These are phyloP conservation scores for Macropus fuliginosus DNA, from an alignment of 2,797 vertebrate species.

Conservation along the genomic window DNA sequence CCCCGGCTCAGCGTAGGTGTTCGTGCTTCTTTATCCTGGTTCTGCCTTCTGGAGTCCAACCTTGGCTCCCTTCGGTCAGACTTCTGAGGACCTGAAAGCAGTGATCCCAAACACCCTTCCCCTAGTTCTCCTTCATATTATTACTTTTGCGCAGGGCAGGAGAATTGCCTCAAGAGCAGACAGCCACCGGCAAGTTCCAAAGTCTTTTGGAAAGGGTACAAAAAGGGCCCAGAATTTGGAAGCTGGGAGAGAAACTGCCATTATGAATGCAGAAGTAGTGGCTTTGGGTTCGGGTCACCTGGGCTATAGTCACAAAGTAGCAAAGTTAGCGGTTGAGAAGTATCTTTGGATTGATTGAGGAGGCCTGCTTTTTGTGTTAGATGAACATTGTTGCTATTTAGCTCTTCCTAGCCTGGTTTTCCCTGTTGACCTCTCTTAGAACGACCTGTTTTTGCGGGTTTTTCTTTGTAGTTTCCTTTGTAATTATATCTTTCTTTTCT, in stretches of 20 bases:
- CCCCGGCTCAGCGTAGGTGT: accelerated
- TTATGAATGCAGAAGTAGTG: too few relatives aligned
- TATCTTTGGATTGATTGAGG: background rate
- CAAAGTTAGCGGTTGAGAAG: background rate
- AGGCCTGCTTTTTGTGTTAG: background rate
- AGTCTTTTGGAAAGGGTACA: background rate
- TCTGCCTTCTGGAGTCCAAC: background rate
- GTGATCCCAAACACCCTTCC: background rate
- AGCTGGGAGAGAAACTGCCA: background rate
- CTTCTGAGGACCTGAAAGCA: background rate
- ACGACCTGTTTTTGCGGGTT: background rate
- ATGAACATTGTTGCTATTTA: background rate
- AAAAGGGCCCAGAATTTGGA: background rate
- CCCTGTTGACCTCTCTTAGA: background rate
- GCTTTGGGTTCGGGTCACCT: too few relatives aligned
- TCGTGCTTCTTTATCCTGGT: background rate
- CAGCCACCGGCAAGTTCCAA: too few relatives aligned
- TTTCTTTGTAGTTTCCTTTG: background rate
- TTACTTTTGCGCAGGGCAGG: background rate
- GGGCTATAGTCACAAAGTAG: background rate
- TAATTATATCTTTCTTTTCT: too few relatives aligned
- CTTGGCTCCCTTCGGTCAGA: background rate
- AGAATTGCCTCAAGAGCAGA: too few relatives aligned
- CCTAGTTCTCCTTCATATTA: background rate
- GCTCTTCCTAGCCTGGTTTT: background rate